Evolutionary conservation across 92 coral and sea anemone species (phyloP).

Genomic region (Palythoa caribaeorum): DNA sequence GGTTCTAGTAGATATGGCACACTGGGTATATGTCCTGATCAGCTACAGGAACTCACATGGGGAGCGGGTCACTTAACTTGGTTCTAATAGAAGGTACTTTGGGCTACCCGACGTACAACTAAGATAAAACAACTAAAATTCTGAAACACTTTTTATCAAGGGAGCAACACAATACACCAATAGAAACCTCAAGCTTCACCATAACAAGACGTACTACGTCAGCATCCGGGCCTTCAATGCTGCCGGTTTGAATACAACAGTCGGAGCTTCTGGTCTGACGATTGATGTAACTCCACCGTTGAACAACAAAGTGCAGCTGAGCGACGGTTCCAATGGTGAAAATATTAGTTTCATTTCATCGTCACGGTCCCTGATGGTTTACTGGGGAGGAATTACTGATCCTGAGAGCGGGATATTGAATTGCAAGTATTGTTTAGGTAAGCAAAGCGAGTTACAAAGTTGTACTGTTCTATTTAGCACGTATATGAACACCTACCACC

Average conservation of each 20-base stretch:
- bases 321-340: constrained; percentile 52
- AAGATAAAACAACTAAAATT: background rate
- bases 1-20: too few relatives aligned
- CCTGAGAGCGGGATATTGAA: constrained; percentile 77
- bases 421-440: constrained; percentile 78
- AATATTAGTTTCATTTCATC: constrained; percentile 66
- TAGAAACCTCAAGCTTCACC: constrained; percentile 52
- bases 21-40: too few relatives aligned
- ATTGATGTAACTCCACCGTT: constrained; percentile 82
- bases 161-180: constrained; percentile 54
- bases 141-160: background rate
- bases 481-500: too few relatives aligned
- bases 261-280: constrained; percentile 60
- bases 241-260: constrained; percentile 73
- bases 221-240: constrained; percentile 81
- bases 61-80: too few relatives aligned
- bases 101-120: background rate
- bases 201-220: constrained; percentile 63
- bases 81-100: too few relatives aligned
- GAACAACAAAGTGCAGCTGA: constrained; percentile 58
- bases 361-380: constrained; percentile 62
- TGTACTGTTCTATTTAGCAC: too few relatives aligned
- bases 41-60: too few relatives aligned
- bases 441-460: background rate
- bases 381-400: constrained; percentile 78